These are phyloP conservation scores for Drosophila sulfurigaster DNA, from an alignment of 1,140 invertebrate genomes.

Conservation along the genomic window DNA sequence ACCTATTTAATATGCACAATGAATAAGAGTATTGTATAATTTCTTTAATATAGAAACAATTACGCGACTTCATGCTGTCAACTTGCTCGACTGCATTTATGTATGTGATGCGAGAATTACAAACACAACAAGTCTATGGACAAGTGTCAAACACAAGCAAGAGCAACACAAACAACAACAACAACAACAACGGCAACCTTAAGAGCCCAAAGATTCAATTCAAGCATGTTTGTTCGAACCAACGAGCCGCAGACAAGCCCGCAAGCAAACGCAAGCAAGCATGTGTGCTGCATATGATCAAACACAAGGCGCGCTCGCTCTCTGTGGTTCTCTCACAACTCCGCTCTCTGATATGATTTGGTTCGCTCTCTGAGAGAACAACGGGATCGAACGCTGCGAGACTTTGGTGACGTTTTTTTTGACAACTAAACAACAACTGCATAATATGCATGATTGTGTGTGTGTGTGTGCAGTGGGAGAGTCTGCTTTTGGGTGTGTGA, in stretches of 20 bases:
- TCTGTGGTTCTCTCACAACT: conserved; percentile 1
- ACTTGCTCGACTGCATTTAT: neutral
- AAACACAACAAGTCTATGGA: conserved; percentile 16
- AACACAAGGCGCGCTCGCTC: neutral
- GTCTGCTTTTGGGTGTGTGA: conserved; percentile 16
- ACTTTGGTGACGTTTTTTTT: conserved; percentile 38
- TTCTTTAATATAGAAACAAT: too few relatives aligned
- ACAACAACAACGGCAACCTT: neutral
- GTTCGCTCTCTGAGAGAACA: neutral
- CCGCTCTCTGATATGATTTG: too few relatives aligned
- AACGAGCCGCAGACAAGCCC: conserved; percentile 13
- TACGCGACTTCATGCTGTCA: neutral
- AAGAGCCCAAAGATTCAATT: neutral
- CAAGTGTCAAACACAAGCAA: conserved; percentile 21
- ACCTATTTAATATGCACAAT: too few relatives aligned
- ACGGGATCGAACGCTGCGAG: conserved; percentile 3
- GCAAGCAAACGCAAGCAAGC: neutral
- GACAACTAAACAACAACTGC: conserved; percentile 24
- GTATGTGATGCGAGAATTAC: conserved; percentile 17
- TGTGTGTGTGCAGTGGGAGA: conserved; percentile 19
- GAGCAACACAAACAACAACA: neutral
- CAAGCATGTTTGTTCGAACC: conserved; percentile 22
- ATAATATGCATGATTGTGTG: neutral
- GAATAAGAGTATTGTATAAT: too few relatives aligned
- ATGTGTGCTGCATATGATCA: conserved; percentile 17